phyloP scores from a whole-genome alignment of 2,888 invertebrate species.

The Lycophotia porphyrea region DNA sequence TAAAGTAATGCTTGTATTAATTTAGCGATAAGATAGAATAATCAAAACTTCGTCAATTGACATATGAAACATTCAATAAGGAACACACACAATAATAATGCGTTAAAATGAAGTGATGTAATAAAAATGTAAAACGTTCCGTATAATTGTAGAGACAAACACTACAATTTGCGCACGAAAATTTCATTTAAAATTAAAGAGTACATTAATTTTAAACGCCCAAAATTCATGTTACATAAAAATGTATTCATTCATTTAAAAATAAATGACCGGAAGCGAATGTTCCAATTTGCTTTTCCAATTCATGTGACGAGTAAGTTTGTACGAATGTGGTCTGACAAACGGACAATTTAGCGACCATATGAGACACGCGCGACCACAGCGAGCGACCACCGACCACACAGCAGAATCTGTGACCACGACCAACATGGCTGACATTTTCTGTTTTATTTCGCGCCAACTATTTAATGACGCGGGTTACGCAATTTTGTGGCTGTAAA shows the following conservation, averaged over 20 bases:
- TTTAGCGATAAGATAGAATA: too few species aligned
- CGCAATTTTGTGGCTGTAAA: conserved; percentile 4
- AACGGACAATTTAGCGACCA: conserved; percentile 52
- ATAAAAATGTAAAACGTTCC: conserved; percentile 34
- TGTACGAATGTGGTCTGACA: conserved; percentile 40
- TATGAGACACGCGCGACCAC: conserved; percentile 41
- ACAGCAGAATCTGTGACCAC: conserved; percentile 45
- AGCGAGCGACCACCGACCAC: conserved; percentile 30
- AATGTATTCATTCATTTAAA: conserved; percentile 49
- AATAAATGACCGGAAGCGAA: conserved; percentile 55
- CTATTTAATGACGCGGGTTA: conserved; percentile 24
- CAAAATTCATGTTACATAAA: conserved; percentile 47
- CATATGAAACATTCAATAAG: not conserved
- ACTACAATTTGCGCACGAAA: conserved; percentile 23
- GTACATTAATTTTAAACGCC: conserved; percentile 44
- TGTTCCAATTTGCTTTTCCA: conserved; percentile 51
- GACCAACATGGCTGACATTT: conserved; percentile 28
- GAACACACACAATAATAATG: conserved; percentile 19
- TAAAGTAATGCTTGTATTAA: too few species aligned
- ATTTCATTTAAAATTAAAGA: conserved; percentile 47
- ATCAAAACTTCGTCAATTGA: not conserved
- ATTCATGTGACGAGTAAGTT: conserved; percentile 26
- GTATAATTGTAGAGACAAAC: conserved; percentile 9
- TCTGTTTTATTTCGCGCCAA: conserved; percentile 46
- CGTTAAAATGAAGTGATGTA: conserved; percentile 22